Conservation (phyloP, 1,140 invertebrate species). For the Dinothrombium tinctorium region DNA sequence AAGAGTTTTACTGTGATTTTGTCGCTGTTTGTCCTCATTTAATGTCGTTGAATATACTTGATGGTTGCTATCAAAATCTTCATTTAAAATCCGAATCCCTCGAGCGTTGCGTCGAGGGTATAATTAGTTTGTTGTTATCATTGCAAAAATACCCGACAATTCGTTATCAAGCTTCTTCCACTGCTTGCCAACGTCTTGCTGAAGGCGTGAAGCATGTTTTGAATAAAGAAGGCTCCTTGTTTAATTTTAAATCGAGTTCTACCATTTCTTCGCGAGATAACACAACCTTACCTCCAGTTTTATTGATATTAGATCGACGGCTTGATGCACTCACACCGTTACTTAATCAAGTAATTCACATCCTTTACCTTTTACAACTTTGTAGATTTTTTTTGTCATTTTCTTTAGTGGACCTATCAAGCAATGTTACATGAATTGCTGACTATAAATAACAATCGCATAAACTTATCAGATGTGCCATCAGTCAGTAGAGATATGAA, state of each 20-base stretch:
- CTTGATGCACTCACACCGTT: constrained; percentile 88
- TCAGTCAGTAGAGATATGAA: constrained; percentile 49
- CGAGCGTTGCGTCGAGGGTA: constrained; percentile 52
- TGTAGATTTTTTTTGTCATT: not conserved
- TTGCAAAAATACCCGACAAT: constrained; percentile 74
- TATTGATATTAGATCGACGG: constrained; percentile 67
- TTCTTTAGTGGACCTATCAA: constrained; percentile 85
- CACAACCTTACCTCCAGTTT: constrained; percentile 38
- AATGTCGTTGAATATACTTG: constrained; percentile 35
- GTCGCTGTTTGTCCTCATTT: constrained; percentile 70
- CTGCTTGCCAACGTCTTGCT: constrained; percentile 56
- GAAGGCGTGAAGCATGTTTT: constrained; percentile 57
- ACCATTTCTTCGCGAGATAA: not conserved
- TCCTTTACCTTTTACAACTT: not conserved
- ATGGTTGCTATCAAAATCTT: constrained; percentile 28
- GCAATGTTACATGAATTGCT: constrained; percentile 98
- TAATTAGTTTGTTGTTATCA: constrained; percentile 64
- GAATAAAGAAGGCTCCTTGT: constrained; percentile 58
- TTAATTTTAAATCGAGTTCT: constrained; percentile 45
- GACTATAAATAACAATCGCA: constrained; percentile 79
- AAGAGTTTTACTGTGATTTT: constrained; percentile 83
- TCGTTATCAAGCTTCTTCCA: constrained; percentile 68
- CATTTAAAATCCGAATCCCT: constrained; percentile 48
- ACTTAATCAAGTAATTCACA: constrained; percentile 45
- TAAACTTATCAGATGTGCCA: constrained; percentile 57